Evolutionary conservation across 2,797 vertebrate genomes (phyloP), one percentile per base, ranked within the genome.

Genomic region (Leuciscus waleckii): DNA sequence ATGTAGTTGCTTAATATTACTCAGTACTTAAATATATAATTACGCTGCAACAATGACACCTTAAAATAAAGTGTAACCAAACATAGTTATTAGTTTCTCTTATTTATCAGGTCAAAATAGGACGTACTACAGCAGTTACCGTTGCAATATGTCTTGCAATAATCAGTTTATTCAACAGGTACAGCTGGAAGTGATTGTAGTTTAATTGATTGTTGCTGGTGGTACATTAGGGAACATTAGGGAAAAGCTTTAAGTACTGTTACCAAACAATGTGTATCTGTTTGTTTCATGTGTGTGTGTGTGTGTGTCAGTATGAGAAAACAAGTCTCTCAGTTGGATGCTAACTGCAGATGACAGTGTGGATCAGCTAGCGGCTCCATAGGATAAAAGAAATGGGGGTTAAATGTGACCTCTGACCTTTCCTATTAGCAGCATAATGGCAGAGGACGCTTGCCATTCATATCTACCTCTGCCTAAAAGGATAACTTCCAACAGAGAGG

Each of bases 341-440:
- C 78, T 73, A 85, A 88, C 73, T 84, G 80, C 43, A 86, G 46
- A 77, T 86, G 79, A 86, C 79, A 80, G 73, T 73, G 81, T 69
- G 58, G 69, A 84, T 86, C 86, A 89, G 85, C 68, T 16, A 78
- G 82, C 37, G 49, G 56, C 43, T 54, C 39, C 37, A 69, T 26
- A 14, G 32, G 74, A 67, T 85, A 80, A 85, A 80, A 80, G 69
- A 80, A 79, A 84, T 71, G 67, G 76, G 82, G 80, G 80, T 85
- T 86, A 84, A 84, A 81, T 46, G 67, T 79, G 78, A 67, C 85
- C 87, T 88, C 39, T 87, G 83, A 88, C 88, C 87, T 84, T 84
- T 71, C 49, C 37, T 79, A 87, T 89, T 84, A 78, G 79, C 70
- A 70, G 37, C 75, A 88, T 86, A 89, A 89, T 86, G 76, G 82